Base-by-base conservation (phyloP, 2,113 vertebrate genomes). In the Notarius lentiginosus region DNA sequence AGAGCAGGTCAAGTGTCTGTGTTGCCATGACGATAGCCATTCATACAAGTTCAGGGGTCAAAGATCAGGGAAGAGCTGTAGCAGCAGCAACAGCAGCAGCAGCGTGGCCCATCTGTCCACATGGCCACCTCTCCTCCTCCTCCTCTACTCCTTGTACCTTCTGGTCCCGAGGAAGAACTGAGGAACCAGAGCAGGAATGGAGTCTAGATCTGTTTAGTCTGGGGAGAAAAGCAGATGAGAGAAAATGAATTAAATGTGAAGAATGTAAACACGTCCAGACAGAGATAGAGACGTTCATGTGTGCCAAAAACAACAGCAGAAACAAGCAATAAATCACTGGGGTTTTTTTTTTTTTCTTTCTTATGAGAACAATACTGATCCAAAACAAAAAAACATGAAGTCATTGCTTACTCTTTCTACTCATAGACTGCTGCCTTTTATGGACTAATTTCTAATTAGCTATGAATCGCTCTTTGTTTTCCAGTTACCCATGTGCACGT, bases 51-150 rank as follows among this genome's bases (percentile, higher is more conserved):
- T 89, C 83, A 22, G 58, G 91, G 91, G 89, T 89, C 88, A 89
- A 88, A 88, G 84, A 65, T 86, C 79, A 89, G 75, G 60, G 17
- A 56, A 90, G 90, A 84, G 92, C 92, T 93, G 92, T 93, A 93
- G 92, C 90, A 90, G 89, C 90, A 87, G 89, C 73, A 76, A 41
- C 61, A 84, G 86, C 90, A 91, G 91, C 90, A 88, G 91, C 88
- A 61, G 49, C 87, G 86, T 86, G 89, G 92, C 93, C 93, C 94
- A 94, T 93, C 94, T 95, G 94, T 94, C 91, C 88, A 90, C 60
- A 88, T n/a, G 88, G 90, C 84, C 85, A 90, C 92, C 89, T 91
- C 63, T 80, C 90, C 92, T 51, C 30, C 27, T 30, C 30, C 63
- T 55, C 90, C 85, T 41, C 41, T 41, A 41, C 88, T 87, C 90